Evolutionary conservation across 2,888 invertebrate genomes (phyloP).

Genomic region (Anthophora plumipes): DNA sequence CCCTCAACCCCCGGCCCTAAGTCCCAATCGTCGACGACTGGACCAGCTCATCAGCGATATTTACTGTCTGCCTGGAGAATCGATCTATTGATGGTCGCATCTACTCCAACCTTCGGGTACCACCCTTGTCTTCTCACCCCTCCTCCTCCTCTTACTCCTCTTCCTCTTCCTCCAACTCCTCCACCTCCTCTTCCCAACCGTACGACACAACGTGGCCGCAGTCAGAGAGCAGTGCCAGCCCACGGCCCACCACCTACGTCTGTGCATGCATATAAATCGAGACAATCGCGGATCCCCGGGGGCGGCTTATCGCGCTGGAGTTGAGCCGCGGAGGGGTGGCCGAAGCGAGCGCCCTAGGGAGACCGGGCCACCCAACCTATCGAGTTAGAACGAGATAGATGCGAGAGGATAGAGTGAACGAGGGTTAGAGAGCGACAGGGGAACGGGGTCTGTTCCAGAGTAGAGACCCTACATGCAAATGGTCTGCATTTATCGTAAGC

Average conservation of each 20-base stretch:
- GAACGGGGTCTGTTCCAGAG: constrained; percentile 73
- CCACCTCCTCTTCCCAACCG: neutral
- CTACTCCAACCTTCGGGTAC: constrained; percentile 17
- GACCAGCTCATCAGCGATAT: constrained; percentile 80
- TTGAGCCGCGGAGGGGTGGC: constrained; percentile 47
- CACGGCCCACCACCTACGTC: constrained; percentile 63
- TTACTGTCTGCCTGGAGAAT: constrained; percentile 77
- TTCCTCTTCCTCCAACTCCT: neutral
- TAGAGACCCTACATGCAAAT: constrained; percentile 81
- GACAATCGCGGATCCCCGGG: constrained; percentile 81
- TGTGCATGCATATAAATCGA: constrained; percentile 78
- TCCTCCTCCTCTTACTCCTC: constrained; percentile 17
- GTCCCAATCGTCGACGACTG: constrained; percentile 65
- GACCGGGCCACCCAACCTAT: constrained; percentile 53
- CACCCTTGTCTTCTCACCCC: constrained; percentile 39
- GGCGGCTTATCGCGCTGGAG: constrained; percentile 79
- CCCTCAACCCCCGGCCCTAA: constrained; percentile 44
- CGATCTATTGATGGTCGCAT: constrained; percentile 74
- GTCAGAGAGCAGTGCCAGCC: constrained; percentile 14
- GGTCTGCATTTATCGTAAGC: constrained; percentile 81
- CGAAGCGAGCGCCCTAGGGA: constrained; percentile 59
- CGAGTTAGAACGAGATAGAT: neutral
- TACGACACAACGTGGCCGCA: constrained; percentile 30
- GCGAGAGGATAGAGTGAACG: neutral
- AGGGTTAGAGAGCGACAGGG: neutral